These are phyloP conservation scores for Liasis olivaceus DNA, from an alignment of 2,797 vertebrate genomes.

Conservation along the genomic window DNA sequence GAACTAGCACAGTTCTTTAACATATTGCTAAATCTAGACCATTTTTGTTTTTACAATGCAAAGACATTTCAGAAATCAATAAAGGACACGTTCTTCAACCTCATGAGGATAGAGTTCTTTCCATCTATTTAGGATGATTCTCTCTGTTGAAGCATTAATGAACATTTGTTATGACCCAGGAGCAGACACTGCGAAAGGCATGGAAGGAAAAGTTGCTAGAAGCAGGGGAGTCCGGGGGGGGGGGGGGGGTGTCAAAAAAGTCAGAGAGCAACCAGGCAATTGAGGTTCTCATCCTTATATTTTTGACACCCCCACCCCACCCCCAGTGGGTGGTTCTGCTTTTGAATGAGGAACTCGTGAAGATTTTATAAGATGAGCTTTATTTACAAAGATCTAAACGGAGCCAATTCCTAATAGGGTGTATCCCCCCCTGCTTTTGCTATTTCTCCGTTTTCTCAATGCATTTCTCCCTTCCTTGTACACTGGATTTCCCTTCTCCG, in stretches of 20 bases:
- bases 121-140: background rate
- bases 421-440: background rate
- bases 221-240: background rate
- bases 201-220: background rate
- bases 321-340: background rate
- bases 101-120: background rate
- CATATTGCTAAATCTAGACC: background rate
- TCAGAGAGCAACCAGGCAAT: background rate
- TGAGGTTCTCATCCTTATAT: background rate
- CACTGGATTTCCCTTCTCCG: background rate
- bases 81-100: background rate
- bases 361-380: background rate
- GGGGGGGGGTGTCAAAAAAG: background rate
- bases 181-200: background rate
- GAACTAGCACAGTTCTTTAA: background rate
- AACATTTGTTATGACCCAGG: background rate
- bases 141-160: background rate
- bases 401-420: background rate
- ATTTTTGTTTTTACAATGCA: background rate
- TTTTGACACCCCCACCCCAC: background rate
- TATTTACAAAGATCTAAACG: background rate
- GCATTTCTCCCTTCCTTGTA: background rate
- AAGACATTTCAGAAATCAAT: background rate
- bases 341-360: background rate
- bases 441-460: background rate